Evolutionary conservation across 2,888 invertebrate species (phyloP).

Genomic region (Xylophagus ater): DNA sequence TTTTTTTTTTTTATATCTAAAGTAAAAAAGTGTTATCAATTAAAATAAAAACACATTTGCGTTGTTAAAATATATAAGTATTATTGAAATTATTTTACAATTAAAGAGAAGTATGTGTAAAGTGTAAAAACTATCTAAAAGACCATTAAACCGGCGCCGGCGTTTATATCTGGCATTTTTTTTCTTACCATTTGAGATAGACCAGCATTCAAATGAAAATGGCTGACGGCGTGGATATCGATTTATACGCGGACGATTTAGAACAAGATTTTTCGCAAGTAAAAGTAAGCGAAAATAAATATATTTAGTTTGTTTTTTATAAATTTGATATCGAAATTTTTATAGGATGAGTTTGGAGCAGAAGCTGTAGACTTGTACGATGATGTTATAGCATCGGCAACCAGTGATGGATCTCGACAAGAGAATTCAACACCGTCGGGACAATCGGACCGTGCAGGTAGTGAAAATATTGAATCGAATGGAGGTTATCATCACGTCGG

Average conservation of each 20-base stretch:
- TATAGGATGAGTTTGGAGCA: conserved; percentile 37
- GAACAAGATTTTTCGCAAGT: conserved; percentile 87
- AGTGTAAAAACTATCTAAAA: too few species aligned
- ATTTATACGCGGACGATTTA: conserved; percentile 93
- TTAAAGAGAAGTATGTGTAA: too few species aligned
- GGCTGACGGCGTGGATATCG: conserved; percentile 94
- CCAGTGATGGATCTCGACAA: conserved; percentile 36
- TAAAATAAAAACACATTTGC: too few species aligned
- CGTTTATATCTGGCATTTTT: too few species aligned
- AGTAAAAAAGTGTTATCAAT: too few species aligned
- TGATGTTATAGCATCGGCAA: conserved; percentile 74
- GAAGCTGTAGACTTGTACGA: conserved; percentile 88
- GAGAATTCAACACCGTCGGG: conserved; percentile 49
- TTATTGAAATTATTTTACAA: too few species aligned
- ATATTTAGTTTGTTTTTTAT: conserved; percentile 1
- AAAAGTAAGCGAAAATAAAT: conserved; percentile 28
- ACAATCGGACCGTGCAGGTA: conserved; percentile 39
- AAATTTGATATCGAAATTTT: conserved; percentile 5
- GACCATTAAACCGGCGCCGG: too few species aligned
- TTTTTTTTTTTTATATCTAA: too few species aligned
- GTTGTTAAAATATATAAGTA: too few species aligned
- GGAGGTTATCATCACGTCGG: conserved; percentile 61
- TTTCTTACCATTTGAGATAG: too few species aligned
- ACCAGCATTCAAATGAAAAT: too few species aligned
- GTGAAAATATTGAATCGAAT: conserved; percentile 56